A percentile compares a stretch with the other conserved stretches of the same genome.
These are phyloP conservation scores for Penaeus monodon DNA, from an alignment of 2,888 invertebrate genomes.

Conservation along the genomic window DNA sequence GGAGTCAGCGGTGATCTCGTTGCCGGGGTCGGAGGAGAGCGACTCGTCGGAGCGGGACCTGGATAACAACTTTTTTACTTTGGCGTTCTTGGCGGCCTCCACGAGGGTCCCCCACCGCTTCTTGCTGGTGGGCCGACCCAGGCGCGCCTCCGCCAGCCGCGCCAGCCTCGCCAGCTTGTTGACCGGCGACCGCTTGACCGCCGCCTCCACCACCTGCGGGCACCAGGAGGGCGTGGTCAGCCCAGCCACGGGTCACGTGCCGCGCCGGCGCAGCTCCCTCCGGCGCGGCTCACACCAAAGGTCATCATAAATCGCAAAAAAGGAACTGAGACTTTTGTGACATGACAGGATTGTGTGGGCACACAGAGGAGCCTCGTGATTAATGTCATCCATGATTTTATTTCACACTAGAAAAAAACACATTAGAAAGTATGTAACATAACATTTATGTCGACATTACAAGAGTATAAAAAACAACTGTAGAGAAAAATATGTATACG, in stretches of 20 bases:
- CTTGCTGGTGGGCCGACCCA: conserved; percentile 63
- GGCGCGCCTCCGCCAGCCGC: conserved; percentile 63
- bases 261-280: too few species aligned
- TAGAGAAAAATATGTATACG: conserved; percentile 7
- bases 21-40: conserved; percentile 60
- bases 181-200: conserved; percentile 60
- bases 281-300: too few species aligned
- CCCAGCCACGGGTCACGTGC: too few species aligned
- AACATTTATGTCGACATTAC: too few species aligned
- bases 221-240: not conserved
- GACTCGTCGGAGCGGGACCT: conserved; percentile 64
- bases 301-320: too few species aligned
- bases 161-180: conserved; percentile 64
- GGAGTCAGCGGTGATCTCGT: conserved; percentile 56
- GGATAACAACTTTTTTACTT: conserved; percentile 64
- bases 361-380: too few species aligned
- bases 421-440: too few species aligned
- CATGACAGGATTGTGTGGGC: too few species aligned
- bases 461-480: too few species aligned
- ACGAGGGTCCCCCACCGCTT: conserved; percentile 65
- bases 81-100: conserved; percentile 65
- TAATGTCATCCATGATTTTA: too few species aligned
- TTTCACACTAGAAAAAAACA: too few species aligned
- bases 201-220: conserved; percentile 61
- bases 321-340: too few species aligned